Evolutionary conservation across 2,888 invertebrate species (phyloP), one percentile per base, ranked within the genome.

Genomic region (Ichneumoninae sp.): DNA sequence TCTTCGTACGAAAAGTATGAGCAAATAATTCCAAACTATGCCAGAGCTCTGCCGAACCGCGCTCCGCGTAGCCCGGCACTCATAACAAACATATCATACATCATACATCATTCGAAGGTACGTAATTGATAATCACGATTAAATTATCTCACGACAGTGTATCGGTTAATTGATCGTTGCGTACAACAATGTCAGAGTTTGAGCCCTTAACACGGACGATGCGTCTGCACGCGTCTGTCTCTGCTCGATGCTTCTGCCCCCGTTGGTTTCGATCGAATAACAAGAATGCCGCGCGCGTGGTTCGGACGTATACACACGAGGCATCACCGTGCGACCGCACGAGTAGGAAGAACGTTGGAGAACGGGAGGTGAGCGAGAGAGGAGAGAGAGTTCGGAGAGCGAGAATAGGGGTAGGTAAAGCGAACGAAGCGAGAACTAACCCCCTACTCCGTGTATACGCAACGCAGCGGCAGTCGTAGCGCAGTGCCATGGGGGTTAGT

Each of bases 401-500:
- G 70, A 80, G 70, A 79, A 75, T 65, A 79, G 79, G 79, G 79
- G 79, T 75, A 74, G 74, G 50, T 70, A 50, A 52, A 82, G 47
- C 68, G 71, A 47, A 65, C 54, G 50, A 69, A 79, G 52, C 68
- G 60, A 71, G 66, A 72, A 70, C 33, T 40, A 19, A 30, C 47
- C 66, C 60, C 74, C 74, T 62, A 33, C 72, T 69, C 22, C 40
- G 22, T 78, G 60, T 77, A 77, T 66, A 76, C 50, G 66, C 82
- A 72, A 62, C 62, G 75, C 65, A 44, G 36, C 52, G 40, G 62
- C 74, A 26, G 60, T 71, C 60, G 77, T 3, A 68, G 69, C 54
- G 78, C 78, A 52, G 82, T 68, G 80, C 84, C 72, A 86, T 85
- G 86, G 85, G 86, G 86, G 80, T 86, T 85, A 77, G 76, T 79